phyloP scores from a whole-genome alignment of 2,888 invertebrate genomes.

The Sipunculus nudus region DNA sequence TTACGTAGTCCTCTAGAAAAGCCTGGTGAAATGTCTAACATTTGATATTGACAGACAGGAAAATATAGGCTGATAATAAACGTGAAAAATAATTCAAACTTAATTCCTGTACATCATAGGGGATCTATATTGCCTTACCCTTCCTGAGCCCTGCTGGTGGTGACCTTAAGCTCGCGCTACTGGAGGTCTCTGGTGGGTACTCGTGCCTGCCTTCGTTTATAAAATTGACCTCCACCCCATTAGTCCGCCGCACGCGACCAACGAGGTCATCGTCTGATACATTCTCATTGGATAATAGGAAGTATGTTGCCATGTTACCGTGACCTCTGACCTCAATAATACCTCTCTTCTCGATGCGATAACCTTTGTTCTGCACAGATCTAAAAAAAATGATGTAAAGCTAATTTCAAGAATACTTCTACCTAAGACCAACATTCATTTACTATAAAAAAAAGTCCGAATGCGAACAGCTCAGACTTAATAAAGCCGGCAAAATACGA shows the following conservation, averaged over 20 bases:
- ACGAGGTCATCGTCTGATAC: conserved; percentile 35
- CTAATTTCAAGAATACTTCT: background rate
- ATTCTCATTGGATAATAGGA: conserved; percentile 39
- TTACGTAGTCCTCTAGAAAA: too few species aligned
- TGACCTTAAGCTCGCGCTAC: conserved; percentile 9
- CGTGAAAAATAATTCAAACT: too few species aligned
- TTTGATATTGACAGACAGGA: too few species aligned
- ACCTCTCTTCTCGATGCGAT: conserved; percentile 45
- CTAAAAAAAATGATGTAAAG: conserved; percentile 27
- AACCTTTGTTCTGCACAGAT: conserved; percentile 39
- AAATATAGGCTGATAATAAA: too few species aligned
- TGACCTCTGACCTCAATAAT: conserved; percentile 44
- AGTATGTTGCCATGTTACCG: conserved; percentile 45
- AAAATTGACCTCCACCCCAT: conserved; percentile 26
- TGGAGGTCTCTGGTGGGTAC: conserved; percentile 11
- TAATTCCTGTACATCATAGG: too few species aligned
- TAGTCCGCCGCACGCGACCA: background rate
- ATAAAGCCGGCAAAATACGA: too few species aligned
- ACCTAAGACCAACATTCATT: too few species aligned
- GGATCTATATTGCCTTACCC: too few species aligned
- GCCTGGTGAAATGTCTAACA: too few species aligned
- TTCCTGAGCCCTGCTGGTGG: too few species aligned
- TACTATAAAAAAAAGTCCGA: too few species aligned
- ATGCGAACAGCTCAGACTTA: too few species aligned
- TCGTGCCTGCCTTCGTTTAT: conserved; percentile 25